Evolutionary conservation across 2,113 vertebrate genomes (phyloP), one percentile per base, ranked within the genome.

Genomic region (Protomyctophum bolini): DNA sequence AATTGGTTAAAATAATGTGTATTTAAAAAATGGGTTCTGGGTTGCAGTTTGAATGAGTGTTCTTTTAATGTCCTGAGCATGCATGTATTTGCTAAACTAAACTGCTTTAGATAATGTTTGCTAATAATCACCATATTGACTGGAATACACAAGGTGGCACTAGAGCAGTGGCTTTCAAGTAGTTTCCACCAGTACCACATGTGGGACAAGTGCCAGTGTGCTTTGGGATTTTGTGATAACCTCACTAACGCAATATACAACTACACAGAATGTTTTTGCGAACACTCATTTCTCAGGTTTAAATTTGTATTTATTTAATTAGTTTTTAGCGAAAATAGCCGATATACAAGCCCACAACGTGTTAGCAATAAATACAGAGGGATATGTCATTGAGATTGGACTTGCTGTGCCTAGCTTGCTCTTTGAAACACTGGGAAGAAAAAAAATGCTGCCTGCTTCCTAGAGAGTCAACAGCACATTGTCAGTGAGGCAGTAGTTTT

Each of bases 401-500:
- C 21, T 56, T 8, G 8, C 3, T 56, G 54, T 56, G 33, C 33
- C 33, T 41, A 2, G 33, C 33, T 41, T 41, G 21, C 21, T 21
- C 21, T 21, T 21, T 21, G 21, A 21, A 21, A 21, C 21, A 21
- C 21, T 41, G 33, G 33, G 33, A 1, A 51, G 58, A 48, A 3
- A 12, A 21, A 8, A 48, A n/a, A n/a, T n/a, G n/a, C n/a, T n/a
- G n/a, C 5, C 8, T 41, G 33, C 33, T 46, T 14, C 47, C 21
- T 21, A 21, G 33, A n/a, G 15, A 15, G 11, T 21, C 28, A 41
- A 6, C 14, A n/a, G 41, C 12, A 29, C 12, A 3, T 8, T 5
- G 56, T 91, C 74, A 91, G 29, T 87, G 76, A 10, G n/a, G 70
- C 52, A 86, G 66, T 51, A 94, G 85, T 84, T 83, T 88, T 73